Base-by-base conservation (phyloP, 2,888 invertebrate species). In the Cryptophagus acutangulus region DNA sequence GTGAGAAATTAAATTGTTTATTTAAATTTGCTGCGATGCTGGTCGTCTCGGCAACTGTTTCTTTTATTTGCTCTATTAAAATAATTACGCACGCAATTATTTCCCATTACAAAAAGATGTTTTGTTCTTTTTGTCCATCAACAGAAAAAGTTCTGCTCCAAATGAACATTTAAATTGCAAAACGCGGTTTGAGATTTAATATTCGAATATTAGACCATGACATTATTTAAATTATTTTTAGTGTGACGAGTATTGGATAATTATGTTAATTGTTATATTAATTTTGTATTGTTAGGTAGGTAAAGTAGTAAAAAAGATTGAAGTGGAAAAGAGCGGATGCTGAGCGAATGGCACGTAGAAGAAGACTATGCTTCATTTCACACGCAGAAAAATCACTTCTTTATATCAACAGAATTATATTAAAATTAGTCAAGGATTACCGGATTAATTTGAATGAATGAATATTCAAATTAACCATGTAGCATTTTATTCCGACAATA, bases 351-450 rank as follows among this genome's bases (percentile, higher is more conserved):
- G 45, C 53, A 53, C 53, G 53, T 53, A 51, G 47, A n/a, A n/a
- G n/a, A n/a, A n/a, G n/a, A 48, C 49, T 43, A 48, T 46, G 56
- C 58, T 59, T 58, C 56, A 51, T 55, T 61, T 58, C 57, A 58
- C 57, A 54, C n/a, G n/a, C n/a, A 57, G 48, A 49, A 57, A 59
- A 58, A 57, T 59, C 55, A 48, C 46, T 53, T 59, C 57, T 26
- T 26, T 6, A 26, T 59, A 58, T 58, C 57, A 61, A 58, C 57
- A 58, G 51, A 58, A 57, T 61, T 58, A 59, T 52, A 51, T 51
- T 43, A 37, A 31, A 48, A 59, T 61, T 61, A 58, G 58, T 57
- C 56, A 58, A 52, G 58, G 56, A 55, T 55, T 57, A 54, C 44
- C 24, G 24, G n/a, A n/a, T n/a, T 26, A 4, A 4, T 3, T n/a